Evolutionary conservation across 2,797 vertebrate species (phyloP).

Genomic region (Octomys mimax): DNA sequence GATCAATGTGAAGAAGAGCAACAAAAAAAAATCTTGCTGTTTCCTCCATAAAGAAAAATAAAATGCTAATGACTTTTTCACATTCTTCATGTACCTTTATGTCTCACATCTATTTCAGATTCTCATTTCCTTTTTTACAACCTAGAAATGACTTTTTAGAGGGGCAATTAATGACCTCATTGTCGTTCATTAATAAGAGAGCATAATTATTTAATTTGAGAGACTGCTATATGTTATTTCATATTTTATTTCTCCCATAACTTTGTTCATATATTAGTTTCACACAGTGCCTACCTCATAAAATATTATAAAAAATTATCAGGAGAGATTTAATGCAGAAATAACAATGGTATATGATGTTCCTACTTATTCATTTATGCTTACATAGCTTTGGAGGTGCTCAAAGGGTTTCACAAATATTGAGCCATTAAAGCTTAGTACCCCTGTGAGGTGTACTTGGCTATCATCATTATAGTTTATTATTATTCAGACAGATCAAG

Average conservation of each 20-base stretch:
- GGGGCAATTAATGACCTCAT: conserved; percentile 62
- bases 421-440: conserved; percentile 76
- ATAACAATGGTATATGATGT: conserved; percentile 67
- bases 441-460: conserved; percentile 63
- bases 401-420: conserved; percentile 71
- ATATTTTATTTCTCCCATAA: conserved; percentile 66
- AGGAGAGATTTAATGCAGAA: conserved; percentile 70
- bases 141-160: conserved; percentile 68
- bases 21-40: background rate
- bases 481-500: conserved; percentile 72
- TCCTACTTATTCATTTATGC: conserved; percentile 73
- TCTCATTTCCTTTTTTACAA: conserved; percentile 64
- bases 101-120: conserved; percentile 42
- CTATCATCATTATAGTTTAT: conserved; percentile 73
- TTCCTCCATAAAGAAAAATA: conserved; percentile 34
- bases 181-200: conserved; percentile 58
- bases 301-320: conserved; percentile 59
- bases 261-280: conserved; percentile 61
- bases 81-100: conserved; percentile 47
- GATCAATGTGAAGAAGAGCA: background rate
- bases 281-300: conserved; percentile 15
- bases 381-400: conserved; percentile 69
- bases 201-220: conserved; percentile 71
- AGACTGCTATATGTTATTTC: conserved; percentile 62
- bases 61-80: conserved; percentile 13